Conservation (phyloP, 64 coral and sea anemone species). For the Cladopsammia gracilis region DNA sequence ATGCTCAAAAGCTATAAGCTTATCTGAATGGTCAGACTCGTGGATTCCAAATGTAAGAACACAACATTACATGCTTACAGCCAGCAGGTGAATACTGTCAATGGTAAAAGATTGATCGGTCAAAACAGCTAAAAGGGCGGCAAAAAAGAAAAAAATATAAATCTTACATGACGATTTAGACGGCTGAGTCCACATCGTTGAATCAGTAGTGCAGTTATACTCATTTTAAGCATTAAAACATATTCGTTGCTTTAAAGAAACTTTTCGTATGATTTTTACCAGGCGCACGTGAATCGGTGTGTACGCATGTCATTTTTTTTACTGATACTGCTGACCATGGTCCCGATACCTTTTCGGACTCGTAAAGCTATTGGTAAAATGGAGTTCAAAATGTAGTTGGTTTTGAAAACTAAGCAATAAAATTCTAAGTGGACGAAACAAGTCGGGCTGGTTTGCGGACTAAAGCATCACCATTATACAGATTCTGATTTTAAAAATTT, state of each 20-base stretch:
- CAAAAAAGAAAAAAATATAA: neutral
- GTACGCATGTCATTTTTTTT: neutral
- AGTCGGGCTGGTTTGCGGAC: no score
- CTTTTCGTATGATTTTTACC: neutral
- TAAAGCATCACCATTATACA: no score
- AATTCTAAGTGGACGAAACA: no score
- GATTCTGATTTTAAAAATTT: no score
- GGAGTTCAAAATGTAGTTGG: no score
- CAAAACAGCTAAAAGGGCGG: neutral
- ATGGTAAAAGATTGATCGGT: neutral
- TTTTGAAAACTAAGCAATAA: no score
- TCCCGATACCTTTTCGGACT: no score
- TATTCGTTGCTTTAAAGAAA: neutral
- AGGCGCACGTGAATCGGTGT: neutral
- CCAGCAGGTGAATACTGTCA: no score
- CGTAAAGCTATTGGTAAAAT: no score
- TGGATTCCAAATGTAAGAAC: no score
- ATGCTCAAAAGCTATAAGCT: no score
- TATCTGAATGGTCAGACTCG: no score
- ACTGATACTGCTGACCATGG: neutral
- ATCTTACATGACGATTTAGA: neutral
- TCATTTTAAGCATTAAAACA: neutral
- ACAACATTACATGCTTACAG: neutral
- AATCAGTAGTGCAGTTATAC: neutral
- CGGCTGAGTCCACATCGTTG: slow-evolving; percentile 20